These are phyloP conservation scores for Elgonia sp. DNA, from an alignment of 2,888 invertebrate genomes.

Conservation along the genomic window DNA sequence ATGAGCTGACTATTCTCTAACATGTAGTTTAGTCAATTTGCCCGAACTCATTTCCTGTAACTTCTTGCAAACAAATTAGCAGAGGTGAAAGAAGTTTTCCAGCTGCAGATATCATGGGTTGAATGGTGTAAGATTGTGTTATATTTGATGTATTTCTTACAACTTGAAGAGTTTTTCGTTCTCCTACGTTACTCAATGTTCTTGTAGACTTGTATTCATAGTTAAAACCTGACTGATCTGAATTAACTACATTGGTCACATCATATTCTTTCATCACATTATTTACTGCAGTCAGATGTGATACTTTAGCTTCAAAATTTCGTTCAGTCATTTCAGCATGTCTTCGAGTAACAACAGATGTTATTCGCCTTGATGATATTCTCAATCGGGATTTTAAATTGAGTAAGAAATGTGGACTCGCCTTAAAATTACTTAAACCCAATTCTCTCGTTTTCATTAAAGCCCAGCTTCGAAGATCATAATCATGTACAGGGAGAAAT, in stretches of 20 bases:
- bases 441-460: slow-evolving; percentile 24
- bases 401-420: slow-evolving; percentile 4
- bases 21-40: too few relatives aligned
- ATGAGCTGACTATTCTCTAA: too few relatives aligned
- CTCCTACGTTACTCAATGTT: slow-evolving; percentile 36
- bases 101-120: slow-evolving; percentile 53
- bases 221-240: slow-evolving; percentile 58
- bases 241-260: slow-evolving; percentile 28
- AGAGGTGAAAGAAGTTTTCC: slow-evolving; percentile 45
- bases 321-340: slow-evolving; percentile 27
- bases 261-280: slow-evolving; percentile 22
- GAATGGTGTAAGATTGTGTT: slow-evolving; percentile 54
- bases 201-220: slow-evolving; percentile 49
- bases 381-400: slow-evolving; percentile 30
- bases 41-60: too few relatives aligned
- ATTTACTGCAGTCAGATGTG: slow-evolving; percentile 39
- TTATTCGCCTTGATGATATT: slow-evolving; percentile 45
- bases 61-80: slow-evolving; percentile 52
- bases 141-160: slow-evolving; percentile 34
- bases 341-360: slow-evolving; percentile 44
- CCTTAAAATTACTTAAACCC: slow-evolving; percentile 31
- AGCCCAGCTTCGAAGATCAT: slow-evolving; percentile 46
- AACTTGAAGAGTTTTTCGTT: slow-evolving; percentile 41
- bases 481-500: slow-evolving; percentile 47
- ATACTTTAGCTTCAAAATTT: slow-evolving; percentile 5